Base-by-base conservation (phyloP, 2,113 vertebrate species). In the Scytalopus superciliaris region DNA sequence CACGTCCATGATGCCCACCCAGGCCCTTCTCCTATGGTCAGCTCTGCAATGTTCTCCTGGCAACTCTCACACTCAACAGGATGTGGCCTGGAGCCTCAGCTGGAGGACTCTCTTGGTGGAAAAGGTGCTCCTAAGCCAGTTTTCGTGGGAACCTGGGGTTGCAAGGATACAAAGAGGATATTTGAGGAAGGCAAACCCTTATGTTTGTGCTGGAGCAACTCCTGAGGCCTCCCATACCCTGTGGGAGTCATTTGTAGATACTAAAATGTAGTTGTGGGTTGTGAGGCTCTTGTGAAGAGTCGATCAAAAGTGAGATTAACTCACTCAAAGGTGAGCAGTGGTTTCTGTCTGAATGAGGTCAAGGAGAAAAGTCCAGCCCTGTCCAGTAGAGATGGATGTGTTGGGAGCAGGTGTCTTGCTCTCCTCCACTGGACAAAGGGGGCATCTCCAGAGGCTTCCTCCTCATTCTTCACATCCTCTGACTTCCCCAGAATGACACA, bases 191-290 rank as follows among this genome's bases (percentile, higher is more conserved):
- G 44, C 55, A 93, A 87, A 55, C 28, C n/a, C 50, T 74, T 13
- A 24, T 70, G 49, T 73, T 81, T 28, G 12, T 56, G 74, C 59
- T 74, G 47, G 78, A n/a, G 60, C 66, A 64, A 62, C 39, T 82
- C 53, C 49, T 0, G 1, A 63, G 35, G 31, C 44, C n/a, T 82
- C n/a, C 30, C 23, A 4, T 44, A 21, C 14, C 37, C 47, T 0
- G 0, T 22, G 42, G 49, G 30, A 69, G 35, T 35, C 2, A 64
- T 59, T 35, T 69, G 18, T 10, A 73, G 75, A 22, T 47, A 45
- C 12, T 28, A 55, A 74, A 70, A 76, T 47, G 25, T 12, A 67
- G 5, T 12, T 16, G 15, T 55, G 31, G 23, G 39, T 37, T 87
- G 49, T 72, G 55, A 45, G 25, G 33, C 52, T 72, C 53, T 90